These are phyloP conservation scores for Stictocephala bisonia DNA, from an alignment of 2,888 invertebrate genomes.

Conservation along the genomic window DNA sequence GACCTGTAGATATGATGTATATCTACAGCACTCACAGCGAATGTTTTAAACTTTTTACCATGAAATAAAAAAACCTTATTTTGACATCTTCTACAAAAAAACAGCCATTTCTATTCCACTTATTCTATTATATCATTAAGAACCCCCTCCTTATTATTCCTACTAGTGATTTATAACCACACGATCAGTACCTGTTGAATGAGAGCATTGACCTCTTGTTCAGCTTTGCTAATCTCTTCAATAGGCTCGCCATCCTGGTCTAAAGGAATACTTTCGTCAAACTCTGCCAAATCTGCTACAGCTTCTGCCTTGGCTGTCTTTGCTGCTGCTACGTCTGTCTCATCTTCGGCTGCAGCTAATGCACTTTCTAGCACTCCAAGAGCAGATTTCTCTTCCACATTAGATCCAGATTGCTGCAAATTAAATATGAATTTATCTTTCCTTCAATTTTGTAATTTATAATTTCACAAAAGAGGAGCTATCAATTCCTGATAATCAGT, in stretches of 20 bases:
- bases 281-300: slow-evolving; percentile 91
- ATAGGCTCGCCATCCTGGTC: slow-evolving; percentile 69
- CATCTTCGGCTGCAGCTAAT: slow-evolving; percentile 93
- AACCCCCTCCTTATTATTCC: no score
- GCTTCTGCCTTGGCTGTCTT: slow-evolving; percentile 90
- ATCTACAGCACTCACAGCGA: no score
- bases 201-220: slow-evolving; percentile 77
- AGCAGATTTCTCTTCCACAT: slow-evolving; percentile 70
- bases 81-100: slow-evolving; percentile 10
- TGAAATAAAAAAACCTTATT: no score
- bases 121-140: no score
- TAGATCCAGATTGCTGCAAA: slow-evolving; percentile 4
- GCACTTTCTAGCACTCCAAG: slow-evolving; percentile 81
- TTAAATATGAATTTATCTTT: no score
- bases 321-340: slow-evolving; percentile 92
- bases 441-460: no score
- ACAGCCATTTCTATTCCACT: not conserved
- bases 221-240: slow-evolving; percentile 77
- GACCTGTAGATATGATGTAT: no score
- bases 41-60: no score
- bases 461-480: no score
- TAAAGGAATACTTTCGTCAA: slow-evolving; percentile 93
- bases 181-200: slow-evolving; percentile 81
- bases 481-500: no score
- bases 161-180: no score